A percentile compares a stretch with the other conserved stretches of the same genome.
Evolutionary conservation across 2,797 vertebrate species (phyloP).

Genomic region (Manis javanica): DNA sequence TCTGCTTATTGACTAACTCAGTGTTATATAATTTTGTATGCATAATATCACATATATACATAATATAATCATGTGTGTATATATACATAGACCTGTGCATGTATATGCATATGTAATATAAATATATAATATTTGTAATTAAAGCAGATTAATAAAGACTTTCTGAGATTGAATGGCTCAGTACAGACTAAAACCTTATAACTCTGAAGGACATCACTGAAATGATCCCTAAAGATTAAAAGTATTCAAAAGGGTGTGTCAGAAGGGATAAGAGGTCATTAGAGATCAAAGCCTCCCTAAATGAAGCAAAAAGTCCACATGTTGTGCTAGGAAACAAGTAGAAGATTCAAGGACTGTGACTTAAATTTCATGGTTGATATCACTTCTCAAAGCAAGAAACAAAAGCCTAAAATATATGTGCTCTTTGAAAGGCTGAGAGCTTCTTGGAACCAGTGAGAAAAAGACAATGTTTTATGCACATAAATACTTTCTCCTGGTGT

Average conservation of each 20-base stretch:
- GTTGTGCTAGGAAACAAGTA: background rate
- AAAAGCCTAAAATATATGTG: background rate
- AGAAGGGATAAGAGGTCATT: background rate
- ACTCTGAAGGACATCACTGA: background rate
- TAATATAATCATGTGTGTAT: background rate
- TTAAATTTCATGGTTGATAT: background rate
- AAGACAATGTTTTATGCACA: background rate
- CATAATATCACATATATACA: background rate
- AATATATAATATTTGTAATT: background rate
- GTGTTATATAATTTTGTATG: background rate
- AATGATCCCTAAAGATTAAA: background rate
- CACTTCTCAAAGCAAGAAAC: background rate
- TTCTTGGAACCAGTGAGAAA: background rate
- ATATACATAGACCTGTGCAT: background rate
- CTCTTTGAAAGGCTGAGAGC: background rate
- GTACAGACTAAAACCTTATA: background rate
- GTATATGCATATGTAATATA: background rate
- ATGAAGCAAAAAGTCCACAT: background rate
- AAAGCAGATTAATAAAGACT: background rate
- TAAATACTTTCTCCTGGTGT: background rate
- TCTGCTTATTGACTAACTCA: background rate
- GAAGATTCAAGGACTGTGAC: background rate
- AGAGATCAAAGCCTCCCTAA: background rate
- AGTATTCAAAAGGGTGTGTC: background rate
- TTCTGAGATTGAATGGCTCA: background rate